Base-by-base conservation (phyloP, 2,888 invertebrate genomes). In the Drosophila formosana region DNA sequence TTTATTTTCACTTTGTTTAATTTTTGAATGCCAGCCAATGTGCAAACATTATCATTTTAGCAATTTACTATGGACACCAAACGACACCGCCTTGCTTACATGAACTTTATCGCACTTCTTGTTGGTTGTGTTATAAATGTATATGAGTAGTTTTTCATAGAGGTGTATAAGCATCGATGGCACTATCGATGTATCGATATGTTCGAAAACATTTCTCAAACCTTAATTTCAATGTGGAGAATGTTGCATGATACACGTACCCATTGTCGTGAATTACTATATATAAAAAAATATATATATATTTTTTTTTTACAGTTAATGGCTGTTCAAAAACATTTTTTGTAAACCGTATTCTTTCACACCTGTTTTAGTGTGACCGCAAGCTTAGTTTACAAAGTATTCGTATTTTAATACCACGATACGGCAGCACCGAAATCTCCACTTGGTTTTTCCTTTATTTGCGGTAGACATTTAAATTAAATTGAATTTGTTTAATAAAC, bases 1-100 rank as follows among this genome's bases (percentile, higher is more conserved):
- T 37, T 37, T 71, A 83, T 73, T 89, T 83, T 83, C 89, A 84
- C 82, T 87, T 81, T 75, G 58, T 74, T 67, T 49, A 53, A 75
- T 58, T 61, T 70, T 26, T n/a, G 51, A 53, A 32, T 51, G 4
- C 52, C 5, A 39, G 5, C 7, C 11, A 45, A 26, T 49, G 26
- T 51, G 37, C 9, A 13, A 41, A 1, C 37, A 37, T 5, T n/a
- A n/a, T 37, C n/a, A 39, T 37, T 68, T 64, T 1, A 28, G 18
- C 4, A 53, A 61, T 65, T 55, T 39, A 51, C 52, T 50, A 43
- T 13, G 50, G 30, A 37, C n/a, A 52, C n/a, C 3, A 4, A 37
- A n/a, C 4, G 4, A 32, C 25, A 32, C 50, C 46, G 61, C 34
- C 28, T 60, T 64, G 72, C 77, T 82, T 75, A 77, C 71, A 79